A percentile compares a stretch with the other conserved stretches of the same genome.
These are phyloP conservation scores for Himantopus leucocephalus DNA, from an alignment of 2,113 vertebrate genomes.

Conservation along the genomic window DNA sequence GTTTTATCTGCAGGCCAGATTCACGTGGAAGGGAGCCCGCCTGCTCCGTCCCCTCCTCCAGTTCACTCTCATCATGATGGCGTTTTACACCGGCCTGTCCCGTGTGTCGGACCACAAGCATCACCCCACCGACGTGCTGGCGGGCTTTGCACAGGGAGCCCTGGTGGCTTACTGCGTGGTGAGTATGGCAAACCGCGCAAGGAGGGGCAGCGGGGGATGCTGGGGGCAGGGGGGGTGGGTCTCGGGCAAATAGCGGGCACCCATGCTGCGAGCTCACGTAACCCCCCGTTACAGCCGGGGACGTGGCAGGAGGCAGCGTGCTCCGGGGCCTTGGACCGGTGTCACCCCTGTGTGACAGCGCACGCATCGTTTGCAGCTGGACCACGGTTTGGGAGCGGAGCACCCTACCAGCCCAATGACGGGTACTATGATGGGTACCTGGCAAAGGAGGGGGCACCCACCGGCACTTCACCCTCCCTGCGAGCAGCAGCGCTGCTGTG, in stretches of 20 bases:
- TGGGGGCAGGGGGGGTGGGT: not conserved
- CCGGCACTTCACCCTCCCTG: rapidly evolving
- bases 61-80: constrained; percentile 98
- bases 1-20: constrained; percentile 96
- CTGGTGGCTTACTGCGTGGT: constrained; percentile 94
- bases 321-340: not conserved
- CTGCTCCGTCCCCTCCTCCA: constrained; percentile 92
- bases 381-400: rapidly evolving
- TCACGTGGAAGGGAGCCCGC: constrained; percentile 92
- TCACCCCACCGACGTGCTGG: constrained; percentile 91
- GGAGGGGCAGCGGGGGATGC: rapidly evolving
- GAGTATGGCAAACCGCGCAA: constrained; percentile 34
- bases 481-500: rapidly evolving
- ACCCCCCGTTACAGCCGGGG: rapidly evolving
- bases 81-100: constrained; percentile 94
- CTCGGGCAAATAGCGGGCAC: rapidly evolving
- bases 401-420: not conserved
- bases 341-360: not conserved
- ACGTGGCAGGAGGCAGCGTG: not conserved
- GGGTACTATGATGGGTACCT: not conserved
- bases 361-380: not conserved
- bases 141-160: constrained; percentile 90
- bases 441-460: not conserved
- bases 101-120: constrained; percentile 95
- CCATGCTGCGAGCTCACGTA: not conserved